Evolutionary conservation across 2,888 invertebrate genomes (phyloP).

Genomic region (Drosophila subsilvestris): DNA sequence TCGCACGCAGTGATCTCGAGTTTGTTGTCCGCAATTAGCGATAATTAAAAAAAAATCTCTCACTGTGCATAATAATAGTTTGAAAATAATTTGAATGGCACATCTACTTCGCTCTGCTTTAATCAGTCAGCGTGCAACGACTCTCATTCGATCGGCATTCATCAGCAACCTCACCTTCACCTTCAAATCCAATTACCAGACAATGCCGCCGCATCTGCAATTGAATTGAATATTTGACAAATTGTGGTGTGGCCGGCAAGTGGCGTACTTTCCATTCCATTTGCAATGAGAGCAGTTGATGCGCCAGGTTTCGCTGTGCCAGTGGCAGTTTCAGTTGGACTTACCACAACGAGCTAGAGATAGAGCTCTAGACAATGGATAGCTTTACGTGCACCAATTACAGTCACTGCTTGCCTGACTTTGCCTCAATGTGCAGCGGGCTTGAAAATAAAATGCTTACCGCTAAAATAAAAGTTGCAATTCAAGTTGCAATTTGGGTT

Average conservation of each 20-base stretch:
- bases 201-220: constrained; percentile 64
- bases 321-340: background rate
- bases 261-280: constrained; percentile 72
- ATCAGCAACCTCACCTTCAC: constrained; percentile 35
- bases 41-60: constrained; percentile 32
- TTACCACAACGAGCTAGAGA: constrained; percentile 11
- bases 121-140: constrained; percentile 33
- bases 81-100: constrained; percentile 41
- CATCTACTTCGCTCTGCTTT: constrained; percentile 36
- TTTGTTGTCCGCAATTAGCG: constrained; percentile 57
- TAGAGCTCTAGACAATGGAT: constrained; percentile 42
- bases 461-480: constrained; percentile 61
- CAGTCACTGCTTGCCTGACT: constrained; percentile 36
- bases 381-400: constrained; percentile 69
- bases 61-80: constrained; percentile 42
- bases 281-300: constrained; percentile 68
- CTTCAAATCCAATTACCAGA: constrained; percentile 47
- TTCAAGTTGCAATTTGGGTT: constrained; percentile 65
- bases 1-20: constrained; percentile 21
- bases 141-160: constrained; percentile 24
- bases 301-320: constrained; percentile 58
- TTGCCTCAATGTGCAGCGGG: constrained; percentile 73
- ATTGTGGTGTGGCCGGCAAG: constrained; percentile 61
- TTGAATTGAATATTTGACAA: constrained; percentile 68
- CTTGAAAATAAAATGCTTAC: constrained; percentile 46